These are phyloP conservation scores for Lasioglossum leucozonium DNA, from an alignment of 2,888 invertebrate species.

Conservation along the genomic window DNA sequence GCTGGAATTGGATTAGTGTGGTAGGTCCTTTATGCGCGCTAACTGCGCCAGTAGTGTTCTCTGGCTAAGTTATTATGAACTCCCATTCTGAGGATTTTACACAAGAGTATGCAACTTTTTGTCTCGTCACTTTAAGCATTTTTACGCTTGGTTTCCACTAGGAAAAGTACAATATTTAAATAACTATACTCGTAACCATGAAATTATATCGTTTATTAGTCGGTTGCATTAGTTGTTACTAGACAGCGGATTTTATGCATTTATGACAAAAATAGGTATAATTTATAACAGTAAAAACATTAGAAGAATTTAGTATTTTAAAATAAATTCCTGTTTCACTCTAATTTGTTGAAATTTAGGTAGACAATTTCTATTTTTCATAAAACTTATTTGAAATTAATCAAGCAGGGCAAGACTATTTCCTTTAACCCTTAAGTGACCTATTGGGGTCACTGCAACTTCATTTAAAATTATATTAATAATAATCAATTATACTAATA, in stretches of 20 bases:
- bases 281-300: too few species aligned
- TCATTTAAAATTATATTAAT: neutral
- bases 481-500: too few species aligned
- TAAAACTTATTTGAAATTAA: neutral
- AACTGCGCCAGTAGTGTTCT: neutral
- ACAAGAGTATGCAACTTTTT: neutral
- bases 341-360: too few species aligned
- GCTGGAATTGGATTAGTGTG: neutral
- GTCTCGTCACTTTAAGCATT: neutral
- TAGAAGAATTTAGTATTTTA: too few species aligned
- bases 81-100: neutral
- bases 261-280: too few species aligned
- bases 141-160: neutral
- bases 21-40: constrained; percentile 5
- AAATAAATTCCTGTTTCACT: too few species aligned
- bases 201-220: neutral
- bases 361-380: too few species aligned
- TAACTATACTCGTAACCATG: neutral
- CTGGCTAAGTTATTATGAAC: constrained; percentile 1
- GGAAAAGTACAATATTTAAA: neutral
- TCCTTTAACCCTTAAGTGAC: neutral
- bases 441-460: too few species aligned
- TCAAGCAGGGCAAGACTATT: neutral
- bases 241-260: too few species aligned
- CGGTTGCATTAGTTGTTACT: too few species aligned